Evolutionary conservation across 2,113 vertebrate species (phyloP), one percentile per base, ranked within the genome.

Genomic region (Pteronura brasiliensis): DNA sequence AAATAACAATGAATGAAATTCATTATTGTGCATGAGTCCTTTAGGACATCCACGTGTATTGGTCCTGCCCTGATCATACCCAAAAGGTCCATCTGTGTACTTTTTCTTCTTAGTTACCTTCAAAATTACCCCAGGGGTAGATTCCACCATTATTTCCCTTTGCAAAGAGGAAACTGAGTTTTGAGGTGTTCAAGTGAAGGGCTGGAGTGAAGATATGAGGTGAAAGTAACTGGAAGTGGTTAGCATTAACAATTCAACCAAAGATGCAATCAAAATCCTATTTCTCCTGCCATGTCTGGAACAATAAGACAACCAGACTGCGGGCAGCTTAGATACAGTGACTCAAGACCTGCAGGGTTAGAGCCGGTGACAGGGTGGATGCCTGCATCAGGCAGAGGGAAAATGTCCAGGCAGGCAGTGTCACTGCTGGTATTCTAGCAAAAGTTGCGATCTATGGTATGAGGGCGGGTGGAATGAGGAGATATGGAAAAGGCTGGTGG

Each of bases 241-340:
- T 90, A 81, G 42, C 49, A 67, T 88, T 82, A 86, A 49, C 36
- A 61, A 18, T 77, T 85, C 63, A 87, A 65, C 21, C 85, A 49
- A 86, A 96, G 42, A 44, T 77, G 1, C 52, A 94, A 79, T 91
- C 86, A 85, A 95, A 86, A 79, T 21, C 36, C 2, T 52, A 59
- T 27, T 69, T 93, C 57, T 77, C n/a, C 23, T 88, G 39, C 52
- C 63, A 2, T 25, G 42, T 79, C 55, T 93, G 55, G 34, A 88
- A 79, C 47, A 93, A 65, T 39, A 52, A 88, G 59, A n/a, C 82
- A 69, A n/a, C 39, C 95, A 96, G 71, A 86, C 87, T 89, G 36
- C 47, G 74, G 47, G 65, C 74, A 94, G 81, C 59, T 69, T 65
- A 6, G 67, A 34, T 39, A 4, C 57, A 59, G 13, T 90, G 90